These are phyloP conservation scores for Drosophila funebris DNA, from an alignment of 1,140 invertebrate species.

Conservation along the genomic window DNA sequence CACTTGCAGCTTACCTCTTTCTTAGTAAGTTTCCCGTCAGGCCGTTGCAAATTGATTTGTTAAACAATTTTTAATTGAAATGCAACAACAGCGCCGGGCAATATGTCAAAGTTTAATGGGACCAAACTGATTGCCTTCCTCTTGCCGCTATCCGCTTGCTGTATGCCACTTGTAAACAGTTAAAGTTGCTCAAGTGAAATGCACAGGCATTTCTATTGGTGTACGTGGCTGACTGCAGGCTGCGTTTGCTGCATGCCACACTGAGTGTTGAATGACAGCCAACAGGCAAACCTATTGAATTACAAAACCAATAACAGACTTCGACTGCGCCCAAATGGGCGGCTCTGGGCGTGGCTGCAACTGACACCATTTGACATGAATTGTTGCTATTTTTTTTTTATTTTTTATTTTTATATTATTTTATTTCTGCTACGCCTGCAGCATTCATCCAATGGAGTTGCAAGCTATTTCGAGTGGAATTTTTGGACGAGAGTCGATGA, in stretches of 20 bases:
- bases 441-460: constrained; percentile 25
- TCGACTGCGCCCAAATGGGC: neutral
- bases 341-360: constrained; percentile 22
- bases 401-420: neutral
- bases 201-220: constrained; percentile 67
- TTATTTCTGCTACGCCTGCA: constrained; percentile 1
- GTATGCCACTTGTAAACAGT: constrained; percentile 45
- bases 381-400: constrained; percentile 8
- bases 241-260: constrained; percentile 23
- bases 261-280: constrained; percentile 48
- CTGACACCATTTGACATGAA: constrained; percentile 47
- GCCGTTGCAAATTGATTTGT: constrained; percentile 69
- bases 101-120: constrained; percentile 62
- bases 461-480: constrained; percentile 26
- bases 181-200: constrained; percentile 54
- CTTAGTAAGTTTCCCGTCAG: constrained; percentile 60
- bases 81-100: constrained; percentile 49
- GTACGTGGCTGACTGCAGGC: neutral
- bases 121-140: constrained; percentile 31
- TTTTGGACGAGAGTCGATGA: constrained; percentile 22
- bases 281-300: constrained; percentile 48
- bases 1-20: neutral
- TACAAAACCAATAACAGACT: constrained; percentile 39
- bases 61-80: constrained; percentile 81
- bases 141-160: neutral